These are phyloP conservation scores for Tadarida brasiliensis DNA, from an alignment of 2,797 vertebrate genomes.

Conservation along the genomic window DNA sequence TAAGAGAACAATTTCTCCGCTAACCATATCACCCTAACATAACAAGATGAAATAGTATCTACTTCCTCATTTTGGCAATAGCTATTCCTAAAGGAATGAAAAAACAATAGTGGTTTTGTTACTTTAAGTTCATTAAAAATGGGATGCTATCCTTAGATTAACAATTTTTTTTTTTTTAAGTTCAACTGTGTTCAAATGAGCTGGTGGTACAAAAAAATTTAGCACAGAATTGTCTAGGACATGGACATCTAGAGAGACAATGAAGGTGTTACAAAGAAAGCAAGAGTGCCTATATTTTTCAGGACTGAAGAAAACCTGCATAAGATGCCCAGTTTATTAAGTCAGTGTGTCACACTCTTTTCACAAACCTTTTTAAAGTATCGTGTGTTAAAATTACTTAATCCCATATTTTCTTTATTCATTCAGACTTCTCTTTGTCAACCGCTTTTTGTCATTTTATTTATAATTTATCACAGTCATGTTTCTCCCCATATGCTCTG, in stretches of 20 bases:
- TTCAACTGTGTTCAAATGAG: slow-evolving; percentile 60
- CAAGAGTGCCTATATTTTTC: neutral
- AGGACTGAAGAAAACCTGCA: neutral
- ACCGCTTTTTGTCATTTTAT: neutral
- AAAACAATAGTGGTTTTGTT: slow-evolving; percentile 1
- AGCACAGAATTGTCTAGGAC: neutral
- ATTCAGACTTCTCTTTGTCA: neutral
- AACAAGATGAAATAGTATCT: slow-evolving; percentile 61
- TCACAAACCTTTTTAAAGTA: neutral
- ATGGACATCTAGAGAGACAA: neutral
- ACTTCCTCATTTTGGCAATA: slow-evolving; percentile 72
- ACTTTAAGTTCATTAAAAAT: slow-evolving; percentile 72
- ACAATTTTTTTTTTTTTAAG: slow-evolving; percentile 4
- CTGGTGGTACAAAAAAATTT: neutral
- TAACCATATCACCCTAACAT: slow-evolving; percentile 25
- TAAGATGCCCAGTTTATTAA: neutral
- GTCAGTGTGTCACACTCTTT: neutral
- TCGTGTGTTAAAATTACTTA: neutral
- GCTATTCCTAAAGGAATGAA: slow-evolving; percentile 65
- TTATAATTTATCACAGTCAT: neutral
- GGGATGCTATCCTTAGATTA: slow-evolving; percentile 73
- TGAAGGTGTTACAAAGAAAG: neutral
- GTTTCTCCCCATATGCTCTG: neutral
- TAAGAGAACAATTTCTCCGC: slow-evolving; percentile 54
- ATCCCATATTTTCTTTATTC: neutral